These are phyloP conservation scores for Poecilia latipinna DNA, from an alignment of 2,113 vertebrate genomes.

Conservation along the genomic window DNA sequence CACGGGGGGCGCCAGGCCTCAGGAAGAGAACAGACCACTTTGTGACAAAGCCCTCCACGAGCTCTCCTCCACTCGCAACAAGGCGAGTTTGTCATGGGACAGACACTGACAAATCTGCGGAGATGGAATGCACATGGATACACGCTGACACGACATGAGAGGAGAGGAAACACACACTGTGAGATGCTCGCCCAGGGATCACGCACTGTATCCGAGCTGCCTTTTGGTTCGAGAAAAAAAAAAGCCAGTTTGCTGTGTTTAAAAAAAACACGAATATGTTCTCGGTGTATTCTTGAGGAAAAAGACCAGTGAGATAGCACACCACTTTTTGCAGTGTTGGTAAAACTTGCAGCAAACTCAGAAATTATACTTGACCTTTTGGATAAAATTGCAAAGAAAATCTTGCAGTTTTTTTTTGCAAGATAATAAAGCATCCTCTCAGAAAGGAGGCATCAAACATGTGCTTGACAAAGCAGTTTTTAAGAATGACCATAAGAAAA, in stretches of 20 bases:
- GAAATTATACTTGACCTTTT: too few species aligned
- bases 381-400: too few species aligned
- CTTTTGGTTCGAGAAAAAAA: slow-evolving; percentile 18
- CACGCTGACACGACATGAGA: slow-evolving; percentile 64
- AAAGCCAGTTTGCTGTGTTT: slow-evolving; percentile 16
- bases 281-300: not conserved
- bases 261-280: not conserved
- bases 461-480: too few species aligned
- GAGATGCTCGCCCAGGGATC: slow-evolving; percentile 36
- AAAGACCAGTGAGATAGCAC: not conserved
- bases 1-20: slow-evolving; percentile 92
- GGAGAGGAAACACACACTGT: slow-evolving; percentile 53
- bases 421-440: too few species aligned
- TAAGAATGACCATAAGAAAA: too few species aligned
- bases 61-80: slow-evolving; percentile 60
- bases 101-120: slow-evolving; percentile 70
- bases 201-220: slow-evolving; percentile 11
- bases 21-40: slow-evolving; percentile 81
- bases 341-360: not conserved
- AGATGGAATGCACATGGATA: slow-evolving; percentile 64
- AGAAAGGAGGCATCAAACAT: too few species aligned
- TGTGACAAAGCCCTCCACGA: slow-evolving; percentile 76
- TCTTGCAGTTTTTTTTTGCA: too few species aligned
- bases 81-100: slow-evolving; percentile 66
- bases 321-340: too few species aligned